Conservation (phyloP, 2,113 vertebrate genomes). For the Dicentrarchus labrax region DNA sequence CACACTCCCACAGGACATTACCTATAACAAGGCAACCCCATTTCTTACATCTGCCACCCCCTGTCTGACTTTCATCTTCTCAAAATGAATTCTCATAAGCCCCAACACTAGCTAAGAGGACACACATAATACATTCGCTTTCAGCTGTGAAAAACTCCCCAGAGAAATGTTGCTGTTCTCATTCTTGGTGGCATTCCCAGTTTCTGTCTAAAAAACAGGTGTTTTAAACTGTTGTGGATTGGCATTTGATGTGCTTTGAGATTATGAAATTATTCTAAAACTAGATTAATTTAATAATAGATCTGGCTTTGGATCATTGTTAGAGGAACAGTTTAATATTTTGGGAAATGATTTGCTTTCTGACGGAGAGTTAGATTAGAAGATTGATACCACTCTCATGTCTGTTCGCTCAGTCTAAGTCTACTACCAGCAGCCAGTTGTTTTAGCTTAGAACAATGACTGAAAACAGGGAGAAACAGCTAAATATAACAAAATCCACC, state of each 20-base stretch:
- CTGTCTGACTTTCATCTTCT: slow-evolving; percentile 67
- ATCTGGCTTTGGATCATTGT: not conserved
- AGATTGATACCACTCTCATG: not conserved
- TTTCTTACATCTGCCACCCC: slow-evolving; percentile 60
- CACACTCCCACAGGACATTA: slow-evolving; percentile 66
- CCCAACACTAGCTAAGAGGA: slow-evolving; percentile 39
- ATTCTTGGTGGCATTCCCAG: slow-evolving; percentile 30
- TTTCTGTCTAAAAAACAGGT: slow-evolving; percentile 15
- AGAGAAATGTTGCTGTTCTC: slow-evolving; percentile 31
- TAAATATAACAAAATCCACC: not conserved
- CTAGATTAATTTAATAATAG: not conserved
- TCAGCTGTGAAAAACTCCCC: slow-evolving; percentile 30
- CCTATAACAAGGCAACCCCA: slow-evolving; percentile 66
- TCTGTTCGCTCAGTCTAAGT: not conserved
- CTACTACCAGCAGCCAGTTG: not conserved
- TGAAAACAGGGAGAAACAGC: not conserved
- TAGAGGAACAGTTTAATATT: not conserved
- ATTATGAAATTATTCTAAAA: slow-evolving; percentile 1
- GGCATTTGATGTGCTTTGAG: not conserved
- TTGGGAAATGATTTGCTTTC: not conserved
- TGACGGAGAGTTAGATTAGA: not conserved
- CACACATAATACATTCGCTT: slow-evolving; percentile 49
- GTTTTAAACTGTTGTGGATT: slow-evolving; percentile 10
- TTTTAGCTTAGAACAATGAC: not conserved
- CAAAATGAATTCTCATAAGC: slow-evolving; percentile 62